Evolutionary conservation across 2,113 vertebrate genomes (phyloP).

Genomic region (Arizona elegans): DNA sequence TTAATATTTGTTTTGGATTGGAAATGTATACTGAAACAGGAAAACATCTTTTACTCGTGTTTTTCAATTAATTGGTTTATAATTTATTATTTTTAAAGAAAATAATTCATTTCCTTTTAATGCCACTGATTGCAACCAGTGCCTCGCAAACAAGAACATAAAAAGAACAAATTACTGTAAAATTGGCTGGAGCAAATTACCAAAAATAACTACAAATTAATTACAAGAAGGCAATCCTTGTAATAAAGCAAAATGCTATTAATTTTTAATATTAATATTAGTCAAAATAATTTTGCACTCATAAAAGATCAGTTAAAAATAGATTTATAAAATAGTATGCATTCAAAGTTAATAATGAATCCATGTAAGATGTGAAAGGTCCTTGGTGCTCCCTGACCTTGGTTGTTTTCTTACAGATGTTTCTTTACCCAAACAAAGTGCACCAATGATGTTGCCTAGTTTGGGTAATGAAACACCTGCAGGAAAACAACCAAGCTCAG

Average conservation of each 20-base stretch:
- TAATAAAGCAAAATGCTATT: not conserved
- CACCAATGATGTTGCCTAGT: too few relatives aligned
- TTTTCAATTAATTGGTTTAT: not conserved
- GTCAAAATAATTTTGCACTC: not conserved
- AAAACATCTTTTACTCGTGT: not conserved
- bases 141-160: not conserved
- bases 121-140: not conserved
- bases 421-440: too few relatives aligned
- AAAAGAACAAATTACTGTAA: not conserved
- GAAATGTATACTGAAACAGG: not conserved
- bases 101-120: not conserved
- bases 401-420: too few relatives aligned
- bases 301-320: not conserved
- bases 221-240: not conserved
- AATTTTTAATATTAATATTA: not conserved
- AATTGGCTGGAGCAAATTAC: not conserved
- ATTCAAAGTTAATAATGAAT: not conserved
- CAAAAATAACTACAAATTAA: not conserved
- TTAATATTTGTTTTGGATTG: not conserved
- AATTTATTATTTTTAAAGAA: not conserved
- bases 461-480: too few relatives aligned
- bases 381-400: too few relatives aligned
- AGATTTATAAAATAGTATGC: not conserved
- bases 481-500: too few relatives aligned
- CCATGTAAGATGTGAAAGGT: not conserved